phyloP scores from a whole-genome alignment of 2,888 invertebrate genomes.

The Lydus trimaculatus region DNA sequence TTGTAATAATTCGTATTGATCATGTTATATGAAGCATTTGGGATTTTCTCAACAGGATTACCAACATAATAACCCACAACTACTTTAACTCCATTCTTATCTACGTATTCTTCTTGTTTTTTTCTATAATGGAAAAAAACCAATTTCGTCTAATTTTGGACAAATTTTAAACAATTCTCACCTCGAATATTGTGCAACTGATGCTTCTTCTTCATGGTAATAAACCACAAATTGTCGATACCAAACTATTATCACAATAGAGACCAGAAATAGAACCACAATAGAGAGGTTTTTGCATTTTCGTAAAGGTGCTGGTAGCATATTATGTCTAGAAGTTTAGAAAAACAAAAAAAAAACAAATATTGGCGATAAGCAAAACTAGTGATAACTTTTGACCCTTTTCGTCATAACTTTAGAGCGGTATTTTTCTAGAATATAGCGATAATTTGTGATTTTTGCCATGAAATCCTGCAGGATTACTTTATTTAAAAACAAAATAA shows the following conservation, averaged over 20 bases:
- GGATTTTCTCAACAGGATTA: slow-evolving; percentile 67
- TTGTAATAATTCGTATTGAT: slow-evolving; percentile 80
- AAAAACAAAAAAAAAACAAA: slow-evolving; percentile 9
- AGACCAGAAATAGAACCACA: slow-evolving; percentile 43
- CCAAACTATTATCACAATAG: slow-evolving; percentile 45
- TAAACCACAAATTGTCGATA: slow-evolving; percentile 42
- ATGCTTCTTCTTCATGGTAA: slow-evolving; percentile 24
- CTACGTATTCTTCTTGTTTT: slow-evolving; percentile 74
- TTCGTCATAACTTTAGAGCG: not conserved
- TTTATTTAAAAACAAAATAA: too few relatives aligned
- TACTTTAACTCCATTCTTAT: slow-evolving; percentile 78
- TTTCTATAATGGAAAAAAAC: slow-evolving; percentile 57
- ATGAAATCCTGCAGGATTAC: not conserved
- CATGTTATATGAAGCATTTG: slow-evolving; percentile 75
- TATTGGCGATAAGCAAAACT: not conserved
- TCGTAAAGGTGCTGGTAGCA: slow-evolving; percentile 53
- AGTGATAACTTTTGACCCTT: slow-evolving; percentile 1
- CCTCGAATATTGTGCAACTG: not conserved
- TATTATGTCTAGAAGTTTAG: slow-evolving; percentile 38
- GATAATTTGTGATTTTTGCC: too few relatives aligned
- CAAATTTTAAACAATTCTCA: slow-evolving; percentile 8
- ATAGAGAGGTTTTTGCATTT: slow-evolving; percentile 52
- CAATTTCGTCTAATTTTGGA: not conserved
- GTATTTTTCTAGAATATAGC: too few relatives aligned
- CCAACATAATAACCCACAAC: slow-evolving; percentile 91